A percentile compares a stretch with the other conserved stretches of the same genome.
Evolutionary conservation across 2,797 vertebrate genomes (phyloP).

Genomic region (Alouatta caraya): DNA sequence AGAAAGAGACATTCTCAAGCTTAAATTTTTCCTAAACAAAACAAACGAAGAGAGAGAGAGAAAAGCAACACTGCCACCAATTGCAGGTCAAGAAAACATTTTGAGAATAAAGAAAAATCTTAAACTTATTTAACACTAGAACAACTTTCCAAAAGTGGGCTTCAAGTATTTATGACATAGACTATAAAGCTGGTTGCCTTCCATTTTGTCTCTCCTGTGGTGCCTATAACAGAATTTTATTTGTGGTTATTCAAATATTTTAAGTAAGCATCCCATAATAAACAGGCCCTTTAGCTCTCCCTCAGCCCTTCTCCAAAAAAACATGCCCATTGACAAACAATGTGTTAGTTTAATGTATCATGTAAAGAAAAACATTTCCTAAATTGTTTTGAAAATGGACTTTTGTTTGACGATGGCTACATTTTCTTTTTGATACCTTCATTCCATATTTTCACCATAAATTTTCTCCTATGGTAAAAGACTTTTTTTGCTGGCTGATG

Average conservation of each 20-base stretch:
- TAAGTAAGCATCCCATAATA: slow-evolving; percentile 2
- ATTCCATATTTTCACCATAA: neutral
- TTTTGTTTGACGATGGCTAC: neutral
- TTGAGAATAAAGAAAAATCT: neutral
- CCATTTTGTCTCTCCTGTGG: neutral
- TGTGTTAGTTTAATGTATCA: neutral
- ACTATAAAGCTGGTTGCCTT: neutral
- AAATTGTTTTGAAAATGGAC: neutral
- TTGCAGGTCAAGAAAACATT: neutral
- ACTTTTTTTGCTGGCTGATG: neutral
- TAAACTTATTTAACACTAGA: neutral
- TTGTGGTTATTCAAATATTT: neutral
- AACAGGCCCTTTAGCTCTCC: neutral
- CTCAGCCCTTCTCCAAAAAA: neutral
- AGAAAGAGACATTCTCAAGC: neutral
- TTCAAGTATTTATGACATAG: neutral
- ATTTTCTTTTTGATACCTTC: neutral
- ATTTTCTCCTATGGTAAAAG: neutral
- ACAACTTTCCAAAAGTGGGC: neutral
- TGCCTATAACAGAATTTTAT: neutral
- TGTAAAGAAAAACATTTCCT: neutral
- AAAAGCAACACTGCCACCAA: neutral
- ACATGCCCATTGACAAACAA: neutral
- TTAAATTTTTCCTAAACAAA: neutral
- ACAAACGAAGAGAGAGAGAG: neutral